Percentiles rank a stretch among this genome's conserved stretches.
These are phyloP conservation scores for Iselma pallidipennis DNA, from an alignment of 2,888 invertebrate species.

Conservation along the genomic window DNA sequence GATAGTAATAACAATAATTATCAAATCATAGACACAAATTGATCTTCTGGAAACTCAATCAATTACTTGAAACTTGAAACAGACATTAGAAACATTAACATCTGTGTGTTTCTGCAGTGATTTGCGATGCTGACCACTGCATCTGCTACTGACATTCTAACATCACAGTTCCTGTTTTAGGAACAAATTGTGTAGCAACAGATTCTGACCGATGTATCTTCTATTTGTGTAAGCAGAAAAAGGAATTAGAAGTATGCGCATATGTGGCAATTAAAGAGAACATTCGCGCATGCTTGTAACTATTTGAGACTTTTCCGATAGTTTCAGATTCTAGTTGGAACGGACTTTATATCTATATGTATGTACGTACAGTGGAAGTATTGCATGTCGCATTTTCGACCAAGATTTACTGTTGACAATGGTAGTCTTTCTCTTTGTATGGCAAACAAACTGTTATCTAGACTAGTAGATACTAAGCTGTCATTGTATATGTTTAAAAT, in stretches of 20 bases:
- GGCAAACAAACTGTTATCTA: not conserved
- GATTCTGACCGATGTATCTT: not conserved
- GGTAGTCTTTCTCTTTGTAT: not conserved
- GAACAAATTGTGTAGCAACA: no score
- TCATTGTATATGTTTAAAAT: not conserved
- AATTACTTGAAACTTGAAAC: not conserved
- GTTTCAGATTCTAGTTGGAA: no score
- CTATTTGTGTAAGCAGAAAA: no score
- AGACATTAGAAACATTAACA: not conserved
- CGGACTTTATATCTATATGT: no score
- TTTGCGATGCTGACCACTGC: slow-evolving; percentile 2
- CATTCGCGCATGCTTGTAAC: no score
- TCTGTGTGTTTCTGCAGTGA: not conserved
- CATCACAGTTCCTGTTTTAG: not conserved
- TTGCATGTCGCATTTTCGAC: not conserved
- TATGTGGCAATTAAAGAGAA: no score
- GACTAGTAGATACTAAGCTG: not conserved
- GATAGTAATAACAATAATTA: no score
- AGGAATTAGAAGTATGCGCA: no score
- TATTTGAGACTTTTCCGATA: no score
- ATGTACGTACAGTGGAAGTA: no score
- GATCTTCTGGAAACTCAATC: no score
- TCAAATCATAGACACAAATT: no score
- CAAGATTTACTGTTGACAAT: not conserved
- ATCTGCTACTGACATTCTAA: not conserved